A percentile compares a stretch with the other conserved stretches of the same genome.
phyloP scores from a whole-genome alignment of 2,797 vertebrate species.

The Myotis planiceps region DNA sequence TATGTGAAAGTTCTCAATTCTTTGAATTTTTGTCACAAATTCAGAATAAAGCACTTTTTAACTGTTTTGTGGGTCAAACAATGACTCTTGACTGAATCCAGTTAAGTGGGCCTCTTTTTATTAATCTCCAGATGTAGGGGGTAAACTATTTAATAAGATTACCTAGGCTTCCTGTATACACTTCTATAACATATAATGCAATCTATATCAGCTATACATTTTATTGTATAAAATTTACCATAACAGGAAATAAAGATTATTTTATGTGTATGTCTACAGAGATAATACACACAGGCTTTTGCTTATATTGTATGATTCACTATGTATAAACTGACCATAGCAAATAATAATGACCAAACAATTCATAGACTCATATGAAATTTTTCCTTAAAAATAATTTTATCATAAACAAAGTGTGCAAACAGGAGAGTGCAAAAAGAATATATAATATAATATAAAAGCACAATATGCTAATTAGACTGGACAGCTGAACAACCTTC shows the following conservation, averaged over 20 bases:
- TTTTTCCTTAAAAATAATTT: background rate
- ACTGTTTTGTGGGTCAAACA: background rate
- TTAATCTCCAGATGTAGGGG: background rate
- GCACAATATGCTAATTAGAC: no score
- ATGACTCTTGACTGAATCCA: background rate
- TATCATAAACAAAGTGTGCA: background rate
- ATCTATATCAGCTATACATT: no score
- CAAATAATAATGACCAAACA: background rate
- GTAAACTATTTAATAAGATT: background rate
- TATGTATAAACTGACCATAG: background rate
- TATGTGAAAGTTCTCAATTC: background rate
- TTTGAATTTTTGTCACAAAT: background rate
- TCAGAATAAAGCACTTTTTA: background rate
- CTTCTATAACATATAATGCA: background rate
- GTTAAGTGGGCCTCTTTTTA: background rate
- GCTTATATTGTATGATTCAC: background rate
- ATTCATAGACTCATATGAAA: background rate
- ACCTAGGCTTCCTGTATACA: background rate
- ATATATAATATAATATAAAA: background rate
- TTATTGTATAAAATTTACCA: background rate
- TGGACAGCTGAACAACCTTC: no score
- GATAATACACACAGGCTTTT: background rate
- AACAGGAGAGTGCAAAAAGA: background rate
- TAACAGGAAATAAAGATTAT: background rate
- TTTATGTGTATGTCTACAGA: background rate